These are phyloP conservation scores for Pseudocheirus occidentalis DNA, from an alignment of 2,797 vertebrate genomes.

Conservation along the genomic window DNA sequence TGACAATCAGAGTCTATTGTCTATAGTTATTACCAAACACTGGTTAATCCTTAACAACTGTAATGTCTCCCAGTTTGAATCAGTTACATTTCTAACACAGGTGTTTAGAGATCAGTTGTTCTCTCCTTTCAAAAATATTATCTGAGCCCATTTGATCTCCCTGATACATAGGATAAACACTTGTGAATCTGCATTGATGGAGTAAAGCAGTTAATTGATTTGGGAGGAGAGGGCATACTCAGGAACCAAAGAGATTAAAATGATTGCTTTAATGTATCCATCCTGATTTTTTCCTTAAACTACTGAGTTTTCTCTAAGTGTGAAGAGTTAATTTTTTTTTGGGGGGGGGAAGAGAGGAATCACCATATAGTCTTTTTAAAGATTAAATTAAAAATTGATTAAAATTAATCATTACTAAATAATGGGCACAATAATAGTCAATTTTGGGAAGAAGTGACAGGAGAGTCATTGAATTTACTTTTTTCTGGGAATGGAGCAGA, in stretches of 20 bases:
- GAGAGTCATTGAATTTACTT: too few relatives aligned
- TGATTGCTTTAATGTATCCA: neutral
- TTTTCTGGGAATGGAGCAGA: too few relatives aligned
- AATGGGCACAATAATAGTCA: too few relatives aligned
- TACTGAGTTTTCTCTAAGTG: neutral
- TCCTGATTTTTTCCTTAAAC: neutral
- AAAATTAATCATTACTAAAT: too few relatives aligned
- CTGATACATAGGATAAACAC: conserved; percentile 53
- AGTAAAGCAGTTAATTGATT: neutral
- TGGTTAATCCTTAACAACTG: conserved; percentile 65
- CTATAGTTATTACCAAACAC: conserved; percentile 20
- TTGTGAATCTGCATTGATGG: conserved; percentile 37
- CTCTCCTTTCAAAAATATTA: conserved; percentile 62
- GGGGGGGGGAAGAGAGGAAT: too few relatives aligned
- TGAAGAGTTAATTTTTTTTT: conserved; percentile 16
- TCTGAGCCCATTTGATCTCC: conserved; percentile 63
- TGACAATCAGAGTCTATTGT: conserved; percentile 11
- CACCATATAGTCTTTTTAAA: neutral
- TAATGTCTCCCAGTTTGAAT: conserved; percentile 8
- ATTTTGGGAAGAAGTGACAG: too few relatives aligned
- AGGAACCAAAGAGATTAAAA: neutral
- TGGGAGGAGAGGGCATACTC: neutral
- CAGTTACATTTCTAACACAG: conserved; percentile 33
- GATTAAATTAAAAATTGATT: neutral
- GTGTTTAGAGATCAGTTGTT: conserved; percentile 32